Evolutionary conservation across 2,797 vertebrate species (phyloP).

Genomic region (Australoheros facetus): DNA sequence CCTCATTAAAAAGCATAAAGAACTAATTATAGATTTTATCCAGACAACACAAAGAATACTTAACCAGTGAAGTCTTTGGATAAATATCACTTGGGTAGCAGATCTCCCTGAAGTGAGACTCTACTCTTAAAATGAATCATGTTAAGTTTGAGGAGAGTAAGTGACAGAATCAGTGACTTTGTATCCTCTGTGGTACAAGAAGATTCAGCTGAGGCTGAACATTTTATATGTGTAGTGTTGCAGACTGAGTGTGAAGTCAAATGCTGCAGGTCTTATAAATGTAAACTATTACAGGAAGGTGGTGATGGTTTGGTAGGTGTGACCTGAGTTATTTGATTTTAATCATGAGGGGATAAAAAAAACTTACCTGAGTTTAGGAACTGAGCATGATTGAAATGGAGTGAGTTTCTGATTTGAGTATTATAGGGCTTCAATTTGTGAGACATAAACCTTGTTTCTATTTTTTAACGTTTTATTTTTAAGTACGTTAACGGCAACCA

Average conservation of each 20-base stretch:
- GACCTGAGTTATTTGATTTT: not conserved
- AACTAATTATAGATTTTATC: not conserved
- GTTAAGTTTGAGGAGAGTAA: not conserved
- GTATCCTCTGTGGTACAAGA: not conserved
- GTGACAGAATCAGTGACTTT: not conserved
- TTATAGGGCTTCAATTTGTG: not conserved
- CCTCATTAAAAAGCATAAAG: not conserved
- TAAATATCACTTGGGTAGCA: not conserved
- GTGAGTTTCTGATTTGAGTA: not conserved
- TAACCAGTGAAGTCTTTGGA: not conserved
- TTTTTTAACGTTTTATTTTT: not conserved
- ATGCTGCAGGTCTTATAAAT: not conserved
- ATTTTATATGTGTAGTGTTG: not conserved
- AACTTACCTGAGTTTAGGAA: not conserved
- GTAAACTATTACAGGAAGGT: not conserved
- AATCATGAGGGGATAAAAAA: not conserved
- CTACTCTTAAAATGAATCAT: not conserved
- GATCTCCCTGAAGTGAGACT: not conserved
- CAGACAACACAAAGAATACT: slow-evolving; percentile 33
- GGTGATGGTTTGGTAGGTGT: not conserved
- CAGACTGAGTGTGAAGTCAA: too few relatives aligned
- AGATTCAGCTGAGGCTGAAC: not conserved
- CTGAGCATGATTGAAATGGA: not conserved
- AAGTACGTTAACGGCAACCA: not conserved
- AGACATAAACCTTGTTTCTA: not conserved